These are phyloP conservation scores for Phainopepla nitens DNA, from an alignment of 2,113 vertebrate genomes.

Conservation along the genomic window DNA sequence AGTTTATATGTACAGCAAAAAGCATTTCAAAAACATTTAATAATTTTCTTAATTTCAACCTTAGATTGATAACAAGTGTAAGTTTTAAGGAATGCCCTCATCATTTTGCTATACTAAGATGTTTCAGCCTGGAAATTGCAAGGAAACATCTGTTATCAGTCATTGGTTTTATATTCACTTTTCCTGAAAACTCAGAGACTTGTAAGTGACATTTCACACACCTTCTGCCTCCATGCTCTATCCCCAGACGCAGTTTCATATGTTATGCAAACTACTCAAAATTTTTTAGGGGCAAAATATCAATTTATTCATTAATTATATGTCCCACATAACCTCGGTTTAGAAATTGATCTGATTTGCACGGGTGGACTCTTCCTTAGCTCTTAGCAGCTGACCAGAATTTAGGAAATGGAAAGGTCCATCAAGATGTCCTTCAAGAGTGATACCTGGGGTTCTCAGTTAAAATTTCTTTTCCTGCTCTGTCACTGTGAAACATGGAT, in stretches of 20 bases:
- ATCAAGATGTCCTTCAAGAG: background rate
- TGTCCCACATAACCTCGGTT: background rate
- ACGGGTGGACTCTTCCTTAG: background rate
- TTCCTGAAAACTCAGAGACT: background rate
- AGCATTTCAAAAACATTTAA: background rate
- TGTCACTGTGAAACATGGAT: rapidly evolving
- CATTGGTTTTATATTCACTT: background rate
- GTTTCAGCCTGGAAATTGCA: background rate
- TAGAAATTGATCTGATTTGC: background rate
- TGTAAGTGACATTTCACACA: background rate
- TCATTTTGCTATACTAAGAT: background rate
- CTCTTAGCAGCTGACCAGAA: background rate
- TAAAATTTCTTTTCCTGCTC: background rate
- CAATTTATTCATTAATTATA: background rate
- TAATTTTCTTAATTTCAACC: background rate
- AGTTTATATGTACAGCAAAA: background rate
- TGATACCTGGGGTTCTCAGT: background rate
- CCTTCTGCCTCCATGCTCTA: background rate
- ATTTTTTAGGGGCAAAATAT: background rate
- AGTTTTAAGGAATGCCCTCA: background rate
- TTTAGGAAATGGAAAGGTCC: background rate
- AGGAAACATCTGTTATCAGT: background rate
- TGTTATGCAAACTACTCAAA: background rate
- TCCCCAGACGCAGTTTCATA: background rate
- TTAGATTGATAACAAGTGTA: background rate